Conservation (phyloP, 2,888 invertebrate species). For the Hydrotaea cyrtoneurina region DNA sequence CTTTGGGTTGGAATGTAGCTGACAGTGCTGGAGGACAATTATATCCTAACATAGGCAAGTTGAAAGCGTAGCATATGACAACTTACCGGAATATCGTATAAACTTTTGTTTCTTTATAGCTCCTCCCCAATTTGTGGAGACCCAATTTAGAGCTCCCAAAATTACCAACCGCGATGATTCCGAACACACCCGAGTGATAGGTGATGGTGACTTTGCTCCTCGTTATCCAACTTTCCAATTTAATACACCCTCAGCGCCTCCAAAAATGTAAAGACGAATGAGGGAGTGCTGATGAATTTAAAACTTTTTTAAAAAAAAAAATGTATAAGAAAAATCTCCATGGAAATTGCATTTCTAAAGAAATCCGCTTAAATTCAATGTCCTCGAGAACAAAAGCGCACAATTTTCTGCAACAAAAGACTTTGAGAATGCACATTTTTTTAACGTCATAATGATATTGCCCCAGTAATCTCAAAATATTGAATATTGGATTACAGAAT, state of each 20-base stretch:
- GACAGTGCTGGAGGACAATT: conserved; percentile 78
- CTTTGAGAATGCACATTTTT: conserved; percentile 6
- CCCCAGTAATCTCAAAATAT: not conserved
- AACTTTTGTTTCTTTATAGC: conserved; percentile 79
- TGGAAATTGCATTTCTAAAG: conserved; percentile 8
- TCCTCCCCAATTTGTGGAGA: conserved; percentile 86
- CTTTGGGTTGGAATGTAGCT: conserved; percentile 80
- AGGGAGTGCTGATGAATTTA: not conserved
- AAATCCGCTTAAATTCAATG: not conserved
- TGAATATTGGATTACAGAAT: conserved; percentile 20
- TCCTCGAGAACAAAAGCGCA: conserved; percentile 7
- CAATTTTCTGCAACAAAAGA: conserved; percentile 28
- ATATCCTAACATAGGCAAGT: conserved; percentile 83
- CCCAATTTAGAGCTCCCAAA: conserved; percentile 83
- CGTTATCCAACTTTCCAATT: conserved; percentile 84
- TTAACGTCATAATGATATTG: conserved; percentile 8
- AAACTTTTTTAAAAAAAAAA: not conserved
- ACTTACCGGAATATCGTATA: too few relatives aligned
- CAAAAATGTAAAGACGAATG: conserved; percentile 70
- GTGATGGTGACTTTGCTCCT: conserved; percentile 82
- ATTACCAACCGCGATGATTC: conserved; percentile 85
- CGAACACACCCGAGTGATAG: conserved; percentile 82
- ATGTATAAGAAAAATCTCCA: not conserved
- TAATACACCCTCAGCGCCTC: conserved; percentile 82
- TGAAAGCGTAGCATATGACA: conserved; percentile 16